These are phyloP conservation scores for Syrmaticus mikado DNA, from an alignment of 2,113 vertebrate species.

Conservation along the genomic window DNA sequence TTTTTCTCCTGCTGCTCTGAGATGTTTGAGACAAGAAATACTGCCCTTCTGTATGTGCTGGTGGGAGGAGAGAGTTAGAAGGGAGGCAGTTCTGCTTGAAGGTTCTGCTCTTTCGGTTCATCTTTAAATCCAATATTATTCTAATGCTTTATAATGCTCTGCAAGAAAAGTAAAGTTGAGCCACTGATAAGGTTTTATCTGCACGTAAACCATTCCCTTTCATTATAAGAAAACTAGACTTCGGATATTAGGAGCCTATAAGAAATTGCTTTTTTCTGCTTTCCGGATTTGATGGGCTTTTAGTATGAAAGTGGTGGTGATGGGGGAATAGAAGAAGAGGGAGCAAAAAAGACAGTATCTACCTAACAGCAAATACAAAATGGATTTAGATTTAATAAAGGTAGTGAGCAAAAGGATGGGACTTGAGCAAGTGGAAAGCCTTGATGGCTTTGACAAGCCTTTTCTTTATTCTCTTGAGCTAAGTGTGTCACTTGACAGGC, in stretches of 20 bases:
- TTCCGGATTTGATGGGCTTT: neutral
- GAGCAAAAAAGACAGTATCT: constrained; percentile 9
- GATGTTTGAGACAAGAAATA: neutral
- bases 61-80: neutral
- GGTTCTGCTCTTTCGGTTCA: neutral
- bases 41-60: neutral
- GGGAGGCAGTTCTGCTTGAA: neutral
- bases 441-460: constrained; percentile 69
- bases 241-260: neutral
- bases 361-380: constrained; percentile 25
- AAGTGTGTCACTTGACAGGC: constrained; percentile 77
- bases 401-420: constrained; percentile 6
- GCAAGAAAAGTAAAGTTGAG: neutral
- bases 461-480: constrained; percentile 74
- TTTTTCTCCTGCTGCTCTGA: neutral
- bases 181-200: constrained; percentile 49
- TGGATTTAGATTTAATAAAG: constrained; percentile 63
- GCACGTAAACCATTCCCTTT: neutral
- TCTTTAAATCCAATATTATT: constrained; percentile 6
- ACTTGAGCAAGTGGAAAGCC: constrained; percentile 28
- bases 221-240: neutral
- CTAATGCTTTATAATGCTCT: neutral
- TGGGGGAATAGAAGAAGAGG: neutral
- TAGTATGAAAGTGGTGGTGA: neutral
- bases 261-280: neutral